Evolutionary conservation across 2,888 invertebrate genomes (phyloP), one percentile per base, ranked within the genome.

Genomic region (Himalopsyche tibetana): DNA sequence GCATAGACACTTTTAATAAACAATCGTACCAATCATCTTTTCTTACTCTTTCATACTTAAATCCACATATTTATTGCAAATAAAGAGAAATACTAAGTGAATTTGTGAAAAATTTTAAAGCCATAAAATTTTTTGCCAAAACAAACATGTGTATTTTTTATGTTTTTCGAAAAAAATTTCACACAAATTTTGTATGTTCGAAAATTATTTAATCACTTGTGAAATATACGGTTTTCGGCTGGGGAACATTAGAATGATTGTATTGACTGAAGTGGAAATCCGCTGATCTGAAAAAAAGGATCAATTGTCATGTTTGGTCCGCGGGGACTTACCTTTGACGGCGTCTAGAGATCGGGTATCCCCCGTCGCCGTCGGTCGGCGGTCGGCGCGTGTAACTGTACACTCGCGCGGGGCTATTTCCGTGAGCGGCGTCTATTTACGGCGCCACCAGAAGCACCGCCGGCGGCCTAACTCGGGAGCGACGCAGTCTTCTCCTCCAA

Each of bases 381-480:
- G 91, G 90, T 91, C 92, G 91, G 91, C 82, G 82, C 80, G 84
- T 82, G 80, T 63, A 74, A 91, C 91, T 91, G 91, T 92, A 91
- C 92, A 93, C 92, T 92, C 90, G 92, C 92, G 92, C 92, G 92
- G 92, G 91, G 87, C 87, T 85, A 87, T 85, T 85, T 87, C 86
- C 82, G 86, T 84, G 85, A 36, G 45, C 36, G 80, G 86, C 74
- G 45, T 40, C 86, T 86, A 86, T 86, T 84, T 86, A 55, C 74
- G 86, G 84, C 83, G 82, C 86, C 74, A 74, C 74, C 74, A 74
- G 74, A 74, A 91, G 90, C 90, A 88, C 84, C 89, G 90, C 90
- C 91, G 91, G 90, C 91, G 90, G 90, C 91, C 91, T 92, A 92
- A 91, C 92, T 92, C 92, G 92, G 92, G 92, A 92, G 93, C 92